These are phyloP conservation scores for Entomobrya proxima DNA, from an alignment of 2,888 invertebrate species.

Conservation along the genomic window DNA sequence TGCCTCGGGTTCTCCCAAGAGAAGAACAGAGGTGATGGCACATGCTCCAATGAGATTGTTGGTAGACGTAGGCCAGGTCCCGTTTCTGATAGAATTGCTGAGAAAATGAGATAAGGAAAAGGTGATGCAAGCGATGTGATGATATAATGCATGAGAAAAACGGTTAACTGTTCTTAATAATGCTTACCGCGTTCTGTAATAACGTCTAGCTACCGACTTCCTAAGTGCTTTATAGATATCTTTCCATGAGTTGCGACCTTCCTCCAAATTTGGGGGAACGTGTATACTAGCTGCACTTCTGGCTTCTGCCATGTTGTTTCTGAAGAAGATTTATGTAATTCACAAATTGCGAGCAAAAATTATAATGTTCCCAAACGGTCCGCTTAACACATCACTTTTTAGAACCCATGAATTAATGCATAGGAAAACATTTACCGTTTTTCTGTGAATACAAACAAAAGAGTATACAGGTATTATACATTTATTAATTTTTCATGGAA, in stretches of 20 bases:
- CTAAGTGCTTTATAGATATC: conserved; percentile 77
- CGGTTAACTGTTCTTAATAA: not conserved
- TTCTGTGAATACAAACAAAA: no score
- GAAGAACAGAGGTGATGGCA: conserved; percentile 76
- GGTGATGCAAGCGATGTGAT: not conserved
- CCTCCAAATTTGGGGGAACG: conserved; percentile 77
- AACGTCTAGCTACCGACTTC: conserved; percentile 77
- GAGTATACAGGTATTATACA: no score
- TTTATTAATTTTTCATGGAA: no score
- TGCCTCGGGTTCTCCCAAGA: conserved; percentile 77
- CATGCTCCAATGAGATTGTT: conserved; percentile 78
- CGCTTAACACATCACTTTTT: no score
- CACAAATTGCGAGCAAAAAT: no score
- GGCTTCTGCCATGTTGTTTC: conserved; percentile 79
- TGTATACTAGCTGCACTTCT: conserved; percentile 77
- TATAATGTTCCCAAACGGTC: no score
- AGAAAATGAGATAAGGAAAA: conserved; percentile 44
- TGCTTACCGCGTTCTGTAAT: conserved; percentile 77
- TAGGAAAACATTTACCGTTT: no score
- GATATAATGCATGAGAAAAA: not conserved
- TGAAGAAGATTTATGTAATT: no score
- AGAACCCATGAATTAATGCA: no score
- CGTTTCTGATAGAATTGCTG: conserved; percentile 78
- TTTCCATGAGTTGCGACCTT: conserved; percentile 76
- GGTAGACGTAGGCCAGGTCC: conserved; percentile 79